Conservation (phyloP, 2,113 vertebrate genomes). For the Meriones unguiculatus region DNA sequence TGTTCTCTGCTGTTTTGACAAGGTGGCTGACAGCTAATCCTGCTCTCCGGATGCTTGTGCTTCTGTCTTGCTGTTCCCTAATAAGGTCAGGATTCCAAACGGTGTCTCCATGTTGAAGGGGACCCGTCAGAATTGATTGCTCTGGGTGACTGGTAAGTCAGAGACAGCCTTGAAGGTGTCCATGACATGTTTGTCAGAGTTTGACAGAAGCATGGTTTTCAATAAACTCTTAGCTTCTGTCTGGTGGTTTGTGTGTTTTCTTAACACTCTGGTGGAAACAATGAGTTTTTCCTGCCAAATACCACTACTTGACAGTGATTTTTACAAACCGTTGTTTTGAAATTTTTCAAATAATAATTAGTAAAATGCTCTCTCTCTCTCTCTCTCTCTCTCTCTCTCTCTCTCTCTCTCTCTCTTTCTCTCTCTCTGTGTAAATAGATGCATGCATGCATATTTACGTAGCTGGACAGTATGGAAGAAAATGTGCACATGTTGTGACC, state of each 20-base stretch:
- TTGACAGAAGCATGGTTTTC: slow-evolving; percentile 38
- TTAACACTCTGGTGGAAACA: background rate
- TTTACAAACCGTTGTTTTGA: background rate
- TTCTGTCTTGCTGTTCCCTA: slow-evolving; percentile 29
- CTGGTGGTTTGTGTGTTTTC: slow-evolving; percentile 42
- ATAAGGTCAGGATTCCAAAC: slow-evolving; percentile 56
- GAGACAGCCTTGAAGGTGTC: slow-evolving; percentile 49
- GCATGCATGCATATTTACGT: too few species aligned
- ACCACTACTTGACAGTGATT: slow-evolving; percentile 16
- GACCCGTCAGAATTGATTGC: slow-evolving; percentile 63
- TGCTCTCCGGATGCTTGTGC: background rate
- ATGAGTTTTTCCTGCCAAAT: background rate
- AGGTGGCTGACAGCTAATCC: background rate
- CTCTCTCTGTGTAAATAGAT: background rate
- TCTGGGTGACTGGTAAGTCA: slow-evolving; percentile 35
- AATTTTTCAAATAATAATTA: background rate
- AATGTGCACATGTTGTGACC: background rate
- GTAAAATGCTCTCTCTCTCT: background rate
- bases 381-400: too few species aligned
- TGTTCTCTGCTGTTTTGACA: background rate
- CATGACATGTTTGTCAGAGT: slow-evolving; percentile 58
- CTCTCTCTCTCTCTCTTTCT: background rate
- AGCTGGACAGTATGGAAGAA: background rate
- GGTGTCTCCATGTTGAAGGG: background rate
- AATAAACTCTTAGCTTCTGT: background rate